These are phyloP conservation scores for Stomatorhinus walkeri DNA, from an alignment of 2,797 vertebrate genomes.

Conservation along the genomic window DNA sequence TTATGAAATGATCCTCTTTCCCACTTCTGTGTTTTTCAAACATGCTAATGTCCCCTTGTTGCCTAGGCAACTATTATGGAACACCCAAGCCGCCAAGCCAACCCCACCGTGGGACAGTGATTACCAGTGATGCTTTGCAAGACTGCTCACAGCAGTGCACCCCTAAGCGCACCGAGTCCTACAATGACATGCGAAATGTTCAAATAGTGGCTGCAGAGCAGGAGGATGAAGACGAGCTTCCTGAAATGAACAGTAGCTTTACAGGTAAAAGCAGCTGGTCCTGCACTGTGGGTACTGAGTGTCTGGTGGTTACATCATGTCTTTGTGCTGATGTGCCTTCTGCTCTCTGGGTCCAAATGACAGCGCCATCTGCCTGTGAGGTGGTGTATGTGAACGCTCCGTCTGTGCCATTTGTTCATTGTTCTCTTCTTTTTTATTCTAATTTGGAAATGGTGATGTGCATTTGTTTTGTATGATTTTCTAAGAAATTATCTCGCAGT, in stretches of 20 bases:
- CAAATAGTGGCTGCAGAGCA: conserved; percentile 79
- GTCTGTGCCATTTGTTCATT: not conserved
- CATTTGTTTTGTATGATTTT: not conserved
- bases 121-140: conserved; percentile 82
- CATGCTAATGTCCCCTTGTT: conserved; percentile 81
- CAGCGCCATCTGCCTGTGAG: conserved; percentile 61
- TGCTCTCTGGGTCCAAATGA: conserved; percentile 38
- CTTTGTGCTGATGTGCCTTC: conserved; percentile 50
- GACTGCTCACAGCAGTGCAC: conserved; percentile 81
- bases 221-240: conserved; percentile 82
- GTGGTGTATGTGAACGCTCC: conserved; percentile 34
- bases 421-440: not conserved
- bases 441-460: not conserved
- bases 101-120: conserved; percentile 91
- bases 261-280: conserved; percentile 75
- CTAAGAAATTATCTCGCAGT: not conserved
- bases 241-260: conserved; percentile 99
- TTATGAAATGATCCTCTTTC: not conserved
- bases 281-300: conserved; percentile 28
- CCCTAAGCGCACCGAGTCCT: conserved; percentile 91
- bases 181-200: conserved; percentile 98
- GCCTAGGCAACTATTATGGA: conserved; percentile 99
- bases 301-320: conserved; percentile 60
- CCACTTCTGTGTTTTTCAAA: conserved; percentile 55
- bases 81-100: conserved; percentile 95